phyloP scores from a whole-genome alignment of 2,888 invertebrate genomes.

The Andrena bucephala region DNA sequence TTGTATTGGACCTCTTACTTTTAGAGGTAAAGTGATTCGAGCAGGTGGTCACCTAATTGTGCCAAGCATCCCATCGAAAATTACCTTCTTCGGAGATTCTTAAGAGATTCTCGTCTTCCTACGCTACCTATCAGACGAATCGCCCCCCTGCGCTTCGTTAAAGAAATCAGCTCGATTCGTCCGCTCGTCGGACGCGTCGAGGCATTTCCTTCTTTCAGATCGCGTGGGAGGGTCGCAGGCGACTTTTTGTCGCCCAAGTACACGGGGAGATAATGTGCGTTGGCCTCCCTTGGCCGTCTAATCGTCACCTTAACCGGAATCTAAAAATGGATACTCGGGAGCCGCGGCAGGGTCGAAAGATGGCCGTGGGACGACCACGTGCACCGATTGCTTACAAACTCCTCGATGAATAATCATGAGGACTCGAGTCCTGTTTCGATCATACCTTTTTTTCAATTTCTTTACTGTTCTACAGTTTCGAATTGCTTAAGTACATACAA shows the following conservation, averaged over 20 bases:
- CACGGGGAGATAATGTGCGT: constrained; percentile 41
- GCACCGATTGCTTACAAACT: constrained; percentile 19
- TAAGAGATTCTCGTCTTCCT: not conserved
- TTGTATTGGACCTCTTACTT: too few relatives aligned
- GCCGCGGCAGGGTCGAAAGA: constrained; percentile 23
- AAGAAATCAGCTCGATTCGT: constrained; percentile 1
- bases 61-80: too few relatives aligned
- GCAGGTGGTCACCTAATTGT: too few relatives aligned
- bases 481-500: not conserved
- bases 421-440: not conserved
- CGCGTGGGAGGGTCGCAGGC: constrained; percentile 31
- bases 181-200: not conserved
- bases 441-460: not conserved
- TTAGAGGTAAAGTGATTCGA: too few relatives aligned
- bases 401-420: constrained; percentile 9
- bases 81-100: too few relatives aligned
- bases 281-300: constrained; percentile 49
- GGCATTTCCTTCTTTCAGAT: not conserved
- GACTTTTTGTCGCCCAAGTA: constrained; percentile 30
- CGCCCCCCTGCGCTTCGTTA: not conserved
- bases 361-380: constrained; percentile 39
- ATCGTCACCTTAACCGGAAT: constrained; percentile 65
- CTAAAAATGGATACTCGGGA: constrained; percentile 59
- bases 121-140: not conserved
- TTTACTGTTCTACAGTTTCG: not conserved